Base-by-base conservation (phyloP, 2,113 vertebrate genomes). In the Eublepharis macularius region DNA sequence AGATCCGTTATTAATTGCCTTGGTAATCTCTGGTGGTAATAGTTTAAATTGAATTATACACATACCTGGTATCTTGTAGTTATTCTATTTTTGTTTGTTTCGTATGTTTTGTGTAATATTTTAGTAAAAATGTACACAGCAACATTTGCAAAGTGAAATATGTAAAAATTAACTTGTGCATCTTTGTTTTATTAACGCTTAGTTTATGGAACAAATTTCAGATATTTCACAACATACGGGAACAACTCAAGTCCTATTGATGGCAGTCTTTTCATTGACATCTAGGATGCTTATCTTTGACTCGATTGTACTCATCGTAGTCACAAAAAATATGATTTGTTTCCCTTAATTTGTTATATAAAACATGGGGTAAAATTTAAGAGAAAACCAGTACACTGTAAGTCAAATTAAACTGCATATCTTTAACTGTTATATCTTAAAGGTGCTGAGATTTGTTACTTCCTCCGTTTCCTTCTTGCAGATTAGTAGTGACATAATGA, bases 401-500 rank as follows among this genome's bases (percentile, higher is more conserved):
- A 2, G 32, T 49, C 49, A 65, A 84, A 14, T 17, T 34, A 79
- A 29, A 60, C 4, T 19, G 4, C 5, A 24, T 66, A 19, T 8
- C 8, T 76, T 39, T 69, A 68, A 60, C 29, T 26, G 6, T 3
- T 45, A 6, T 47, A 6, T 47, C 2, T 66, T 24, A 60, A 26
- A 65, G 21, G 16, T 39, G 65, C 82, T 88, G 57, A 88, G 11
- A 16, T 10, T 49, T 32, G 63, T 69, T n/a, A 74, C 2, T 39
- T n/a, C 10, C 1, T 19, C 0, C 88, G 80, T 54, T 32, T 89
- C 75, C 86, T 85, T 85, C 57, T 90, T 92, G 76, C 92, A 98
- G 98, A 74, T 89, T 29, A 93, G 57, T 81, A 89, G 70, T 16
- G 72, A 51, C 13, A 47, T 39, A 0, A 81, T 10, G 36, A 84